Evolutionary conservation across 2,888 invertebrate species (phyloP), one percentile per base, ranked within the genome.

Genomic region (Cheilosia scutellata): DNA sequence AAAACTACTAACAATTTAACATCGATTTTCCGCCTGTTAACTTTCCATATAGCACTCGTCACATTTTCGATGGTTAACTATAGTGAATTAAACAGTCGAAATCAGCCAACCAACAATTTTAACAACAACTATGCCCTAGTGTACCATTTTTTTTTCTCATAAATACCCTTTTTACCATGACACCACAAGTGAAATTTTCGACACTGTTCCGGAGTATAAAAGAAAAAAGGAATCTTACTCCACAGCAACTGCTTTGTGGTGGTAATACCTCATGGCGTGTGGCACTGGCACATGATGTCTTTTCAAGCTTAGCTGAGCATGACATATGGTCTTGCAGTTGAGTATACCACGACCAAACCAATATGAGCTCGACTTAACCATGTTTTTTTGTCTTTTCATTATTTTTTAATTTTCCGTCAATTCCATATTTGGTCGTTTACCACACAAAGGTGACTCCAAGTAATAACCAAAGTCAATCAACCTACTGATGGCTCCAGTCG

Each of bases 301-400:
- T 80, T 80, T 86, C 82, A 86, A 68, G 86, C 86, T 86, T 57
- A 82, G 51, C 86, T 63, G 63, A 86, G 86, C 86, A 86, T 86
- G 86, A 86, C 86, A 86, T 72, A 82, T 80, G 75, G 65, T 63
- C 72, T 47, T 27, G 40, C 31, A 27, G 60, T 65, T 6, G 42
- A 66, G 27, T 79, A 44, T 65, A 57, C 37, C 29, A 29, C 1
- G 4, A 29, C 29, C 11, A 37, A 37, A 37, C 11, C 11, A 4
- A 37, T 55, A 42, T 71, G 66, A 72, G 58, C 66, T 65, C 65
- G 42, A 55, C 11, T 65, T 29, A 31, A 16, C 7, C 16, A 20
- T 70, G 25, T n/a, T 62, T 9, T 42, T 27, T 33, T 27, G 27
- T 33, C 25, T 60, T 71, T 68, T 58, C 58, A 58, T 78, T 78